Base-by-base conservation (phyloP, 1,140 invertebrate genomes). In the Ceratina calcarata region DNA sequence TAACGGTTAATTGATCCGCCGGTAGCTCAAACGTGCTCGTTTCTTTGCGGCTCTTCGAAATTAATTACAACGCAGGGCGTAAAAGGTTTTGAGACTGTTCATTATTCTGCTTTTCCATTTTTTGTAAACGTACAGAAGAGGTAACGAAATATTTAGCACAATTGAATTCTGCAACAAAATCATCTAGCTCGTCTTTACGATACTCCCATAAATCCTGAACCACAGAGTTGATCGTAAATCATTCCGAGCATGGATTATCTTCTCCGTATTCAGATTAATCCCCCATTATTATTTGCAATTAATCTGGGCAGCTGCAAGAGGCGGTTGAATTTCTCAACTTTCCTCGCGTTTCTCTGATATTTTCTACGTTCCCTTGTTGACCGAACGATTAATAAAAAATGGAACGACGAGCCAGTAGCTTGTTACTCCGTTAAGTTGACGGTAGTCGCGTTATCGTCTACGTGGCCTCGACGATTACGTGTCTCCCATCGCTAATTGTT, bases 401-500 rank as follows among this genome's bases (percentile, higher is more conserved):
- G 18, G 67, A 8, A 8, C 67, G 16, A 8, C 12, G 22, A 20
- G 53, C 15, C 6, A 20, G n/a, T 2, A 32, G n/a, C 45, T n/a
- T 3, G 57, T 20, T 13, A 55, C 60, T 37, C 74, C 74, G 66
- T 69, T 77, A 60, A 13, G 4, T 4, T 16, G 15, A n/a, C 68
- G 10, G 8, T 45, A 86, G 82, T 78, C 69, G 78, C 49, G 78
- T 73, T 90, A 88, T 90, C 89, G 78, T 70, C 45, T 45, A 4
- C 51, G 20, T 49, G 65, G 32, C 27, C 62, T 51, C 69, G 61
- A 32, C 55, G 74, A 77, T 77, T 80, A 84, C 70, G 66, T 57
- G 66, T 37, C 37, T 45, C 66, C 53, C 7, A 78, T 76, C 78
- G 89, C 82, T 89, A 90, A 91, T 91, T 91, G 90, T 82, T 79